Conservation (phyloP, 2,888 invertebrate genomes). For the Rhodophaea formosa region DNA sequence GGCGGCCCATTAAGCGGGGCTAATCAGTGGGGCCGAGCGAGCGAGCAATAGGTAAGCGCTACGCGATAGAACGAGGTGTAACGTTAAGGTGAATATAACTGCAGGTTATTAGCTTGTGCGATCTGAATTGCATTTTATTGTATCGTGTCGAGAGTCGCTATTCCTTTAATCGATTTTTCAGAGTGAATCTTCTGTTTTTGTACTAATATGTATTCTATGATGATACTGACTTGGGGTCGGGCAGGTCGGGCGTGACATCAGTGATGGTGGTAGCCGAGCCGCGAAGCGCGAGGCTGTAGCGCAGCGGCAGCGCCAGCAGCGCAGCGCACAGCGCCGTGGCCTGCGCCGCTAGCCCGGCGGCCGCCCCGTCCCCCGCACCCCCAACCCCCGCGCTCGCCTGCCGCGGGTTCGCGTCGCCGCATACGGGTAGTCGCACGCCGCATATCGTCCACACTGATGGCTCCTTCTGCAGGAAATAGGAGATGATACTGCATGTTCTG, state of each 20-base stretch:
- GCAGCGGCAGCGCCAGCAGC: slow-evolving; percentile 90
- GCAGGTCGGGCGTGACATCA: slow-evolving; percentile 84
- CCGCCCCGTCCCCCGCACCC: slow-evolving; percentile 95
- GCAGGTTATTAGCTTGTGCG: no score
- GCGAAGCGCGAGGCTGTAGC: slow-evolving; percentile 90
- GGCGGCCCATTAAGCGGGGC: no score
- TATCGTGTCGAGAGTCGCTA: no score
- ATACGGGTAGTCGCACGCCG: slow-evolving; percentile 57
- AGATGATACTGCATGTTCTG: no score
- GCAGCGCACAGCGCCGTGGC: slow-evolving; percentile 89
- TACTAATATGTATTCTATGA: no score
- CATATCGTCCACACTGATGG: slow-evolving; percentile 56
- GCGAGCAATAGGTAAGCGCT: no score
- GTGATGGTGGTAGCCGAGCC: slow-evolving; percentile 91
- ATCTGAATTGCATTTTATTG: no score
- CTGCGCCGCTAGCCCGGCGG: slow-evolving; percentile 93
- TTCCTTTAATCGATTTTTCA: no score
- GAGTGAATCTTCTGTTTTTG: no score
- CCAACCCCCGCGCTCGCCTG: slow-evolving; percentile 83
- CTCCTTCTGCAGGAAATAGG: slow-evolving; percentile 43
- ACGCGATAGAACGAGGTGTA: no score
- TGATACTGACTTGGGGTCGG: slow-evolving; percentile 65
- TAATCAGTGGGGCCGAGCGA: no score
- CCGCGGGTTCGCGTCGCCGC: slow-evolving; percentile 56
- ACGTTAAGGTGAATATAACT: no score